Evolutionary conservation across 2,113 vertebrate species (phyloP), one percentile per base, ranked within the genome.

Genomic region (Phrynocephalus versicolor): DNA sequence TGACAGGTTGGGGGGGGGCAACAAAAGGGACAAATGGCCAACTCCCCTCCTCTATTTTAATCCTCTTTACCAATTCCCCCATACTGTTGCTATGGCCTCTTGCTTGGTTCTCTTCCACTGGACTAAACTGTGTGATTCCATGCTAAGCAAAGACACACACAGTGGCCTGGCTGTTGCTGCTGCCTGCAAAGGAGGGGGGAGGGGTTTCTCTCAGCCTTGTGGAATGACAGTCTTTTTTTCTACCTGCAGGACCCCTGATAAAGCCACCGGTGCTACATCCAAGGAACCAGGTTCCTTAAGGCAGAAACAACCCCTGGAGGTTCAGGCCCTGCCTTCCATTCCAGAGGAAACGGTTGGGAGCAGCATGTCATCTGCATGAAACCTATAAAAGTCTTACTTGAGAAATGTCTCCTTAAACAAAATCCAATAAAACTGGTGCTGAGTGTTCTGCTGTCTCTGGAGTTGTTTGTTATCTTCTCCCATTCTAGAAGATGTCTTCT

Each of bases 311-410:
- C 33, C 27, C 70, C 30, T 33, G 1, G 89, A 84, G 77, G 87
- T 10, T 69, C 13, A 25, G 15, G 58, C 84, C 27, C 78, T 65
- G 58, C 58, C 18, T 55, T 78, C 88, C 41, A 86, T 8, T 72
- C 87, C 71, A 10, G 51, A 86, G 81, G 60, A 70, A 81, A 84
- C 33, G 0, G 82, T 1, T 39, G 92, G 91, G 94, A 88, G 37
- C 88, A 88, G 92, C 33, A 62, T 92, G 82, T 92, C 90, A 88
- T 90, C 86, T 84, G 93, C 96, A 96, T 96, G 95, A 94, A 93
- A 92, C 23, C 55, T 23, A 41, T 94, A 62, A 92, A 69, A 55
- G 88, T 84, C n/a, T 92, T 92, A 85, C 91, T 93, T 92, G 90
- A 79, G 69, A 76, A 88, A 73, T 94, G 95, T 95, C 19, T 37